Evolutionary conservation across 2,888 invertebrate genomes (phyloP), one percentile per base, ranked within the genome.

Genomic region (Lamproptera curius): DNA sequence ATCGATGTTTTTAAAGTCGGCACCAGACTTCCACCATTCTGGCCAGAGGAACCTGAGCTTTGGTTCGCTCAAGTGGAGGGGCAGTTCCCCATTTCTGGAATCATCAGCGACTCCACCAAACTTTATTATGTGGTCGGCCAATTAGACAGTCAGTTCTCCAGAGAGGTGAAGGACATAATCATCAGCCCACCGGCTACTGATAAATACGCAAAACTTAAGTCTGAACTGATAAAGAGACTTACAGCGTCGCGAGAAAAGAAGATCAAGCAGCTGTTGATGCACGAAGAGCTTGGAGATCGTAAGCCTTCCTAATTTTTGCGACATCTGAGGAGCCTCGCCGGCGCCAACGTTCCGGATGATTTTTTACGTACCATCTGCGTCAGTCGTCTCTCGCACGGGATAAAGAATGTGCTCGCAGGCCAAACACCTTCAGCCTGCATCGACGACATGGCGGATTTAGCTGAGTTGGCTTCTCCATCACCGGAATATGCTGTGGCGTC

Each of bases 391-490:
- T 43, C 49, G 1, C 34, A 16, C 13, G 20, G 34, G 10, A 34
- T 39, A 10, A 52, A 57, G 40, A 46, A 46, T 0, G 42, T 53
- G n/a, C 34, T 56, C 3, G 57, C 55, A 4, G 52, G 50, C 4
- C 54, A 58, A 26, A 23, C 23, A 23, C 20, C 50, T 1, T 39
- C 31, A 10, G 15, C 17, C 10, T 1, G 31, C 8, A 35, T 54
- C 13, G 52, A 55, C 1, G 35, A 20, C 11, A 13, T 54, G n/a
- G 57, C 55, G 11, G 53, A 55, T 15, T 33, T 57, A n/a, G 53
- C 55, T 6, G 55, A 57, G n/a, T 43, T 55, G 15, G 51, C 41
- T 1, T 40, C 51, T 2, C 31, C 46, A 15, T 17, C 16, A 2
- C 48, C 41, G 5, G 44, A 49, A 16, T 23, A 23, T 23, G 23